Conservation (phyloP, 2,888 invertebrate genomes). For the Dryobota labecula region DNA sequence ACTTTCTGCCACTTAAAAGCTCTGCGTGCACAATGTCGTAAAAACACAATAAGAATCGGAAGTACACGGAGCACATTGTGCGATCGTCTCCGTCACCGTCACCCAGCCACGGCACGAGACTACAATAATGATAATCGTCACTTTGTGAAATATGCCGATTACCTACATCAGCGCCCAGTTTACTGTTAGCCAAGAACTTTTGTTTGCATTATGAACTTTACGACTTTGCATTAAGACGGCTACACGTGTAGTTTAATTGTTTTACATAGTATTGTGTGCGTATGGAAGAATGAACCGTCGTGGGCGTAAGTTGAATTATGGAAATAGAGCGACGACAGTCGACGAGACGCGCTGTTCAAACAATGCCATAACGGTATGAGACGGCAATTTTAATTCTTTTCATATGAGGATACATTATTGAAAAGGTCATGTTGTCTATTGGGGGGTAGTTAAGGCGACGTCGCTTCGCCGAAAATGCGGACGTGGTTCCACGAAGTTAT, state of each 20-base stretch:
- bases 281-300: slow-evolving; percentile 80
- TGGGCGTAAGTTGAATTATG: slow-evolving; percentile 86
- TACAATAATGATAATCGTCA: slow-evolving; percentile 65
- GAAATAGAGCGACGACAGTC: slow-evolving; percentile 83
- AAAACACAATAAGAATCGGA: slow-evolving; percentile 35
- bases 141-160: slow-evolving; percentile 74
- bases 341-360: slow-evolving; percentile 76
- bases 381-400: slow-evolving; percentile 80
- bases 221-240: slow-evolving; percentile 68
- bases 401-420: slow-evolving; percentile 73
- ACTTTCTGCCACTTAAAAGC: neutral
- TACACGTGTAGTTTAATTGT: slow-evolving; percentile 64
- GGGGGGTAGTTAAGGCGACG: slow-evolving; percentile 63
- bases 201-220: slow-evolving; percentile 76
- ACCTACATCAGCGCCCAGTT: slow-evolving; percentile 66
- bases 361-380: slow-evolving; percentile 86
- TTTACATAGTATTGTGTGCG: slow-evolving; percentile 64
- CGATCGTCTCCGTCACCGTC: slow-evolving; percentile 39
- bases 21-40: neutral
- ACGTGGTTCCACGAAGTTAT: slow-evolving; percentile 33
- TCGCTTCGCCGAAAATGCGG: slow-evolving; percentile 9
- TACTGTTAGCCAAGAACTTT: slow-evolving; percentile 65
- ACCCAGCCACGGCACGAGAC: slow-evolving; percentile 24
- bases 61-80: slow-evolving; percentile 29
- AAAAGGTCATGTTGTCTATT: slow-evolving; percentile 69